A percentile compares a stretch with the other conserved stretches of the same genome.
Conservation (phyloP, 2,113 vertebrate species). For the Crotalus tigris region DNA sequence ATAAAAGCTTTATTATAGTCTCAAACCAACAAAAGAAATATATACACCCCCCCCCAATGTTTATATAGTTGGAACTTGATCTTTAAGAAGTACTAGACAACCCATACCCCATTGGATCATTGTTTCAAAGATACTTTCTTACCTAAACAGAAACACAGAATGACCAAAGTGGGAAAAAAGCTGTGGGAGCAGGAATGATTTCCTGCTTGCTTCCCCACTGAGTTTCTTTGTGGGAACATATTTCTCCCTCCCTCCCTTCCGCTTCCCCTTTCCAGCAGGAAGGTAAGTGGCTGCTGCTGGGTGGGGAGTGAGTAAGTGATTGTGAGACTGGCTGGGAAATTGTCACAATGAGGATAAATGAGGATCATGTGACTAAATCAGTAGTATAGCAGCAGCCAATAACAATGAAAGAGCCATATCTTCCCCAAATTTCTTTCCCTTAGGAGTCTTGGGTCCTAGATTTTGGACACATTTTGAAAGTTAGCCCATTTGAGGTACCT, state of each 20-base stretch:
- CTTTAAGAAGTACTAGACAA: neutral
- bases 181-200: neutral
- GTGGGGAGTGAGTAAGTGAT: neutral
- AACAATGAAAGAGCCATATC: neutral
- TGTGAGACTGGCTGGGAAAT: neutral
- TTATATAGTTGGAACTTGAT: neutral
- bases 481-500: neutral
- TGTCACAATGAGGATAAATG: neutral
- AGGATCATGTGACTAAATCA: neutral
- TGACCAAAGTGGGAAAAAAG: neutral
- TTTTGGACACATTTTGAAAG: neutral
- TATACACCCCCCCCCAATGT: neutral
- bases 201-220: neutral
- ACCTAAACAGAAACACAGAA: neutral
- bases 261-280: neutral
- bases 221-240: neutral
- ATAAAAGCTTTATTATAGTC: neutral
- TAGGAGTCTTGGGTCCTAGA: neutral
- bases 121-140: neutral
- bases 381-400: neutral
- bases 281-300: neutral
- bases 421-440: neutral
- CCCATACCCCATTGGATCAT: neutral
- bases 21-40: neutral
- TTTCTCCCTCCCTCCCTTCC: neutral